These are phyloP conservation scores for Burhinus oedicnemus DNA, from an alignment of 2,113 vertebrate genomes.

Conservation along the genomic window DNA sequence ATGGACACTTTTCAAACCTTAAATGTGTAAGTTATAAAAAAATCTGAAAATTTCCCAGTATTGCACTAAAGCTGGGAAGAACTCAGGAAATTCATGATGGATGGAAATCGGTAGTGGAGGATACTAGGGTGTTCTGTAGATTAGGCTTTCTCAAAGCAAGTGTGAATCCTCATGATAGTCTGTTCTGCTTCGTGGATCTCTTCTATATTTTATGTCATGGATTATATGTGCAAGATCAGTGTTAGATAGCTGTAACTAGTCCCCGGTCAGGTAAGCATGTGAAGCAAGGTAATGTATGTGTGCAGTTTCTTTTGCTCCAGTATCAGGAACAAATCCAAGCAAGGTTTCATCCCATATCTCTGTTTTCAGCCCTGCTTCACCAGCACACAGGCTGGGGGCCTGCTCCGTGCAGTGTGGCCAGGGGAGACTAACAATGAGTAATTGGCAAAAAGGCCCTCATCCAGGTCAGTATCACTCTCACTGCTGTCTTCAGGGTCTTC, in stretches of 20 bases:
- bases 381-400: fast-evolving
- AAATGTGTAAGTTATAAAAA: neutral
- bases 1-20: neutral
- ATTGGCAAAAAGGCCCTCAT: neutral
- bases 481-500: neutral
- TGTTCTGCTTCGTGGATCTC: neutral
- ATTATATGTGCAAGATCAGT: neutral
- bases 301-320: neutral
- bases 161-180: neutral
- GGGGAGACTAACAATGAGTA: neutral
- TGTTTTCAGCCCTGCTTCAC: neutral
- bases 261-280: neutral
- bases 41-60: neutral
- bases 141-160: neutral
- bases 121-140: neutral
- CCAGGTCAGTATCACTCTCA: neutral
- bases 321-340: neutral
- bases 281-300: neutral
- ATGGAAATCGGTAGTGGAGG: neutral
- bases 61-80: neutral
- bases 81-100: neutral
- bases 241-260: neutral
- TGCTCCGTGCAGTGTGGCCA: neutral
- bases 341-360: neutral
- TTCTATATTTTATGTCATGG: neutral